Evolutionary conservation across 2,888 invertebrate genomes (phyloP).

Genomic region (Drosophila paracracens): DNA sequence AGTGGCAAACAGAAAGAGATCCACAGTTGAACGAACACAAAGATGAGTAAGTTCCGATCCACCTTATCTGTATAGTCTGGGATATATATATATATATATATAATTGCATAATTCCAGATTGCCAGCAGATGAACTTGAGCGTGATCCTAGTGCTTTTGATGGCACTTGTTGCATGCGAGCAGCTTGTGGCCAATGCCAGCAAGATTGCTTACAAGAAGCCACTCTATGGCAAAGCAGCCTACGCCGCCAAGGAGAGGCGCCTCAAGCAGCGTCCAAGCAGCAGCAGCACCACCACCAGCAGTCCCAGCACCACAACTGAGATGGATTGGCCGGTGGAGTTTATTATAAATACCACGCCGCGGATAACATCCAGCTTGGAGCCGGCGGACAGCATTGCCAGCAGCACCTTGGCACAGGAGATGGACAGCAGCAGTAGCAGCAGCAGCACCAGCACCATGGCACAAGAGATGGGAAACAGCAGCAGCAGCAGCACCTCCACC

Average conservation of each 20-base stretch:
- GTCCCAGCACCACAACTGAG: conserved; percentile 20
- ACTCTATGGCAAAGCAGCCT: conserved; percentile 62
- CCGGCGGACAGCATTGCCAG: not conserved
- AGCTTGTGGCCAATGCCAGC: conserved; percentile 39
- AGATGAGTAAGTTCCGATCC: conserved; percentile 38
- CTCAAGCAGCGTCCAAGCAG: conserved; percentile 13
- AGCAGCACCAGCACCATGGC: conserved; percentile 2
- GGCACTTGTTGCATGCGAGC: conserved; percentile 18
- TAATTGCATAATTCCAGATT: conserved; percentile 25
- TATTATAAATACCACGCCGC: conserved; percentile 46
- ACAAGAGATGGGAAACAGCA: not conserved
- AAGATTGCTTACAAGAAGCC: conserved; percentile 79
- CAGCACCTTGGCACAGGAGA: not conserved
- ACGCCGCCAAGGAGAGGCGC: conserved; percentile 61
- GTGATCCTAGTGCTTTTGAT: conserved; percentile 39
- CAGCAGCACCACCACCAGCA: conserved; percentile 13
- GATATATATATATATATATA: not conserved
- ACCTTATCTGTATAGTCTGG: not conserved
- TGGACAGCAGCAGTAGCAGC: not conserved
- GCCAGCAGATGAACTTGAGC: conserved; percentile 28
- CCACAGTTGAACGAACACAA: not conserved
- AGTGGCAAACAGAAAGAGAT: conserved; percentile 40
- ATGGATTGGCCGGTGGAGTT: conserved; percentile 64
- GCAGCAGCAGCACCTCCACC: conserved; percentile 1
- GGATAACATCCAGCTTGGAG: not conserved